These are phyloP conservation scores for Pterobdella sp. DNA, from an alignment of 2,888 invertebrate genomes.

Conservation along the genomic window DNA sequence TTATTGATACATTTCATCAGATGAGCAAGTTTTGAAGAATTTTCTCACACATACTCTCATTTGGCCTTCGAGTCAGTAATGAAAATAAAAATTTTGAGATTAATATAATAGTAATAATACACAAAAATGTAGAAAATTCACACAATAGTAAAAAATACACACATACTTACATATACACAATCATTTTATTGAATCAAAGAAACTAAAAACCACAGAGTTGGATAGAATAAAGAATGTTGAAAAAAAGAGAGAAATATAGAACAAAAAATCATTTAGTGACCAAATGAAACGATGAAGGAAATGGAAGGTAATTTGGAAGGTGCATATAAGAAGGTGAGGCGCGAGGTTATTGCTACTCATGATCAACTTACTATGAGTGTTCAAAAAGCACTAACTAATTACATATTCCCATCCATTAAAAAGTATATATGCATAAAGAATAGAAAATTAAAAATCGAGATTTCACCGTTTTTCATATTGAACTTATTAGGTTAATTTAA, in stretches of 20 bases:
- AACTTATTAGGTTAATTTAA: too few species aligned
- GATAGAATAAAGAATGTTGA: neutral
- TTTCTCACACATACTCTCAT: too few species aligned
- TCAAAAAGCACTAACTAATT: slow-evolving; percentile 10
- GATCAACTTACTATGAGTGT: neutral
- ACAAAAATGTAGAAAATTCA: too few species aligned
- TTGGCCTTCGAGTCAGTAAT: too few species aligned
- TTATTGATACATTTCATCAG: too few species aligned
- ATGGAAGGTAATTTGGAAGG: neutral
- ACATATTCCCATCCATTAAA: neutral
- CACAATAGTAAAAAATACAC: too few species aligned
- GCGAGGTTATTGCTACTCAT: slow-evolving; percentile 3
- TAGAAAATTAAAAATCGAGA: neutral
- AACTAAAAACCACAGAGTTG: neutral
- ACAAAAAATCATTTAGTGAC: too few species aligned
- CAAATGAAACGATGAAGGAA: neutral
- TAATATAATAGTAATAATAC: too few species aligned
- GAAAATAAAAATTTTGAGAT: too few species aligned
- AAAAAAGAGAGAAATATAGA: neutral
- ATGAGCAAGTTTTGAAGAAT: too few species aligned
- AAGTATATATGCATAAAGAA: neutral
- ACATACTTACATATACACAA: too few species aligned
- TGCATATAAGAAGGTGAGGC: neutral
- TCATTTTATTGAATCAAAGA: too few species aligned
- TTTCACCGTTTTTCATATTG: neutral